phyloP scores from a whole-genome alignment of 2,113 vertebrate species.

The Cyprinus carpio region DNA sequence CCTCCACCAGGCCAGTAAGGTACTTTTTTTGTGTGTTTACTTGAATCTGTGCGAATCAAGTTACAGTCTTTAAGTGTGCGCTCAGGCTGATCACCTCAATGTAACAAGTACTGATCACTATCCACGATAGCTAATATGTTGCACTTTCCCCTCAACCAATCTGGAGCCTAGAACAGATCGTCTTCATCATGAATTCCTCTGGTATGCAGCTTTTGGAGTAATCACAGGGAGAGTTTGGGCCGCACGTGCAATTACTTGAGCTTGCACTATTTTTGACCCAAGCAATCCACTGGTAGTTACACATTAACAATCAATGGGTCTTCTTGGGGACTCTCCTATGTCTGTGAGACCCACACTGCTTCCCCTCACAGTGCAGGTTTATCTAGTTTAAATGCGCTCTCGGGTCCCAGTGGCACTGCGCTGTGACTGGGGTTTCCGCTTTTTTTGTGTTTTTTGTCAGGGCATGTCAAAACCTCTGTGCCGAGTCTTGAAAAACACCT shows the following conservation, averaged over 20 bases:
- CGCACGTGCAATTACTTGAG: not conserved
- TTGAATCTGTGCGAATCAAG: too few species aligned
- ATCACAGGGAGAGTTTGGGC: not conserved
- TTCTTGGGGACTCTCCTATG: not conserved
- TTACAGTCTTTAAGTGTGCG: too few species aligned
- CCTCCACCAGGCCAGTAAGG: not conserved
- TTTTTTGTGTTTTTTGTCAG: not conserved
- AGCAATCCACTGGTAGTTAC: not conserved
- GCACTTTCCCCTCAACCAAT: not conserved
- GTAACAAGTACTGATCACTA: too few species aligned
- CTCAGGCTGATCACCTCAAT: too few species aligned
- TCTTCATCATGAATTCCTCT: not conserved
- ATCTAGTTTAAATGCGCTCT: not conserved
- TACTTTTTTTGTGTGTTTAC: not conserved
- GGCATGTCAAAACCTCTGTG: slow-evolving; percentile 8
- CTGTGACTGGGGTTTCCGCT: not conserved
- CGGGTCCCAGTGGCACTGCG: not conserved
- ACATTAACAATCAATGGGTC: not conserved
- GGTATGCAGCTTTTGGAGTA: too few species aligned
- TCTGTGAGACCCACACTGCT: not conserved
- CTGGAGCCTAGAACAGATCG: not conserved
- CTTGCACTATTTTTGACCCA: not conserved
- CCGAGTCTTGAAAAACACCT: not conserved
- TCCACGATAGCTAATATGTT: too few species aligned
- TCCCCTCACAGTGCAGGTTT: not conserved